These are phyloP conservation scores for Ricordea florida DNA, from an alignment of 92 coral and sea anemone species.

Conservation along the genomic window DNA sequence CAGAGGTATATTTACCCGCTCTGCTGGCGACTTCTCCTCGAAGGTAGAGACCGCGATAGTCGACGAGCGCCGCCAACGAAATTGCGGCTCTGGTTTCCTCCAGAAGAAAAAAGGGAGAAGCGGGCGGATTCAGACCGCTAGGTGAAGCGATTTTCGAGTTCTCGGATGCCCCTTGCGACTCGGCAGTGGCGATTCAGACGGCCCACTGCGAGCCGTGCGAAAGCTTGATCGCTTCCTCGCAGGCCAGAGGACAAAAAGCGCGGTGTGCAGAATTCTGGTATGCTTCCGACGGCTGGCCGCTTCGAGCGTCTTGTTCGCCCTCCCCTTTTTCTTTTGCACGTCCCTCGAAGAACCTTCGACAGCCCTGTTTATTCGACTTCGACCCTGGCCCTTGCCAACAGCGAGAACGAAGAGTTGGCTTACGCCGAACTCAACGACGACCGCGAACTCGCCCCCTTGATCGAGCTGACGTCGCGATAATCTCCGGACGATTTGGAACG, in stretches of 20 bases:
- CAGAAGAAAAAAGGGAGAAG: background rate
- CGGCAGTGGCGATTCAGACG: background rate
- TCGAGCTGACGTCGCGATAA: background rate
- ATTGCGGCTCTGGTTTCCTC: background rate
- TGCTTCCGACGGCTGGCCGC: background rate
- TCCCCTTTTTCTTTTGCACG: background rate
- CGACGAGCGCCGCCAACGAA: background rate
- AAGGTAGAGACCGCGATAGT: background rate
- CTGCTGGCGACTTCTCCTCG: constrained; percentile 1
- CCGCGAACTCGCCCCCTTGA: background rate
- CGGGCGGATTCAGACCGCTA: background rate
- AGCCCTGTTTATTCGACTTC: background rate
- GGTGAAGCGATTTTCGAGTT: background rate
- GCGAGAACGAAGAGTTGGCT: background rate
- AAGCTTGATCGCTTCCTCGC: background rate
- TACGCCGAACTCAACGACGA: constrained; percentile 3
- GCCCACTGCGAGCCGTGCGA: background rate
- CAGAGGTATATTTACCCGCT: background rate
- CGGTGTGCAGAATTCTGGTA: constrained; percentile 2
- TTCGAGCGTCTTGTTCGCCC: too few relatives aligned
- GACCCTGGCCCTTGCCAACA: background rate
- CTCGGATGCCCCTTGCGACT: background rate
- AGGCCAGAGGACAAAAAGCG: background rate
- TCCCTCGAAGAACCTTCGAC: background rate
- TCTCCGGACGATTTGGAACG: background rate